A percentile compares a stretch with the other conserved stretches of the same genome.
phyloP scores from a whole-genome alignment of 2,888 invertebrate species.

The Hymenopus coronatus region DNA sequence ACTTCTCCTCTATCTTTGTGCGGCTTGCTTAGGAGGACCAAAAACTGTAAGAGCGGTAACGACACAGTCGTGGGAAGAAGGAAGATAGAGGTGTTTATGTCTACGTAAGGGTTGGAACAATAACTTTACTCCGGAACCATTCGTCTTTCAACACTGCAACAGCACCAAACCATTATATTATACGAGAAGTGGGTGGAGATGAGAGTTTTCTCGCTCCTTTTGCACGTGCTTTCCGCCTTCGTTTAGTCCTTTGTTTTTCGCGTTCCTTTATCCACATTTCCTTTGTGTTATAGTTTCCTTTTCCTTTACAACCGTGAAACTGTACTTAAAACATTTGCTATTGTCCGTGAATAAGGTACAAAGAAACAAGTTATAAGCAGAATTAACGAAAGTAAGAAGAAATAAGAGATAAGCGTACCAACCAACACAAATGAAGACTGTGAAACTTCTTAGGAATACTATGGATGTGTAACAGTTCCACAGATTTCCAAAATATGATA shows the following conservation, averaged over 20 bases:
- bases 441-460: neutral
- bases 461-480: neutral
- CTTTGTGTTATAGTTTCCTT: conserved; percentile 31
- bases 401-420: neutral
- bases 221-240: neutral
- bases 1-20: neutral
- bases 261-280: conserved; percentile 28
- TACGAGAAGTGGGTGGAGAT: neutral
- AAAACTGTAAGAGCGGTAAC: neutral
- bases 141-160: conserved; percentile 27
- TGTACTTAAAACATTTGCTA: neutral
- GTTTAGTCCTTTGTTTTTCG: neutral
- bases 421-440: neutral
- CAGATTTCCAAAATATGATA: neutral
- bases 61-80: neutral
- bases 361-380: neutral
- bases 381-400: neutral
- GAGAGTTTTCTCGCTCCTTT: neutral
- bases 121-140: conserved; percentile 29
- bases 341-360: neutral
- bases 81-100: conserved; percentile 14
- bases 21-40: neutral
- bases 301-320: conserved; percentile 16
- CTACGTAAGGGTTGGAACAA: conserved; percentile 26
- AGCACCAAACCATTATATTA: conserved; percentile 17